phyloP scores from a whole-genome alignment of 2,888 invertebrate species.

The Cyclophora albipunctata region DNA sequence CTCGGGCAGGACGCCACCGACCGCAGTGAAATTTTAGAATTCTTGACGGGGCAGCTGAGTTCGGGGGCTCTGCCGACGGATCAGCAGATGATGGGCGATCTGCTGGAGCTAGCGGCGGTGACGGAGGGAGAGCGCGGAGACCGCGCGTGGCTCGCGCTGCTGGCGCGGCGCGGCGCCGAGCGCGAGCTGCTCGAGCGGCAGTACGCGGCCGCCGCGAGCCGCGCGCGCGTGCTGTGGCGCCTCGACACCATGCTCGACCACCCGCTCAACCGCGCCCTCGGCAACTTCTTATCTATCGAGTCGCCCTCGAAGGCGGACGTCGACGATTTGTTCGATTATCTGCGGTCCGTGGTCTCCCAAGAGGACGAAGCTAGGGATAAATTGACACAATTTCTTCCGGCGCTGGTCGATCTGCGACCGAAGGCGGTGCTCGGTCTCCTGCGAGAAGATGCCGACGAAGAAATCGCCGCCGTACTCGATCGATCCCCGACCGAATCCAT shows the following conservation, averaged over 20 bases:
- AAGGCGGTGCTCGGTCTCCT: slow-evolving; percentile 43
- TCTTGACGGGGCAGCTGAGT: slow-evolving; percentile 52
- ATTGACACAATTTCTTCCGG: slow-evolving; percentile 31
- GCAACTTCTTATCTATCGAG: not conserved
- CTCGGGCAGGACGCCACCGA: slow-evolving; percentile 41
- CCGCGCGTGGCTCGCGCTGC: slow-evolving; percentile 9
- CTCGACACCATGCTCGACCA: slow-evolving; percentile 34
- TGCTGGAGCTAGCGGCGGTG: slow-evolving; percentile 35
- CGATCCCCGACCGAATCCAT: not conserved
- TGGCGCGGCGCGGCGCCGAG: slow-evolving; percentile 33
- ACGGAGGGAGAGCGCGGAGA: slow-evolving; percentile 38
- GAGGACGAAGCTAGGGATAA: slow-evolving; percentile 23
- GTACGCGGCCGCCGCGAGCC: slow-evolving; percentile 20
- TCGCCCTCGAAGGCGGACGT: slow-evolving; percentile 42
- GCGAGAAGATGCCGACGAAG: slow-evolving; percentile 37
- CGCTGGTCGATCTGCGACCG: slow-evolving; percentile 41
- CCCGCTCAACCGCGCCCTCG: not conserved
- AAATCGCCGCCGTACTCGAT: not conserved
- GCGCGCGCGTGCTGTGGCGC: slow-evolving; percentile 51
- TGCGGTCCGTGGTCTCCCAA: slow-evolving; percentile 28
- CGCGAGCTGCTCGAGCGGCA: slow-evolving; percentile 25
- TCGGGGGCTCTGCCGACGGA: slow-evolving; percentile 54
- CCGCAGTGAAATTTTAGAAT: slow-evolving; percentile 54
- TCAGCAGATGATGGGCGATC: slow-evolving; percentile 39
- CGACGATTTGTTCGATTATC: slow-evolving; percentile 55